Base-by-base conservation (phyloP, 2,113 vertebrate genomes). In the Upupa epops region DNA sequence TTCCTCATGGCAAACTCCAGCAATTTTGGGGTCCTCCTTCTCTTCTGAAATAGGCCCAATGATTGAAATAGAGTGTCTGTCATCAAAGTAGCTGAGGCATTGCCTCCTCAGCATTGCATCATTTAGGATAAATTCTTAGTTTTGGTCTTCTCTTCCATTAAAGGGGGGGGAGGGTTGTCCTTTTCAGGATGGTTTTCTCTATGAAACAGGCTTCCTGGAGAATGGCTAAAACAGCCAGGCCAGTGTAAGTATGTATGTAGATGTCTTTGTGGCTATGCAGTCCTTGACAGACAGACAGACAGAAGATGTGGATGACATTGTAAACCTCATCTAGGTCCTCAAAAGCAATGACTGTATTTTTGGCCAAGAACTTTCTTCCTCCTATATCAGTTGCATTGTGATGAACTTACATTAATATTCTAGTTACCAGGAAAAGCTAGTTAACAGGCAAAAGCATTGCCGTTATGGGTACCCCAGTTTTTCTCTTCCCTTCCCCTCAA, bases 401-500 rank as follows among this genome's bases (percentile, higher is more conserved):
- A 83, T 85, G 48, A 91, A 77, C 52, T 68, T 20, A 3, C 29
- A 24, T 26, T 51, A 86, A 73, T 73, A 84, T 51, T 81, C 54
- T 51, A 82, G 34, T 36, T 86, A n/a, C n/a, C n/a, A n/a, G n/a
- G n/a, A 32, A 82, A 93, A 92, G 12, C 55, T 70, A 69, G 40
- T 51, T 73, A 87, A 73, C 31, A 74, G 36, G 56, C 66, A 82
- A 83, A 78, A 3, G 60, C 69, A 78, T 65, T 61, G 42, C 54
- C 86, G 22, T 2, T 24, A 61, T 88, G 3, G 59, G 28, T 72
- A 71, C 25, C 28, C 8, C 24, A 34, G 34, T 60, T 90, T 88
- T 88, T 92, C 29, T 54, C 26, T 88, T 83, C 36, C 34, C 63
- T 91, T 90, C 69, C 92, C 48, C 45, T 90, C 83, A 90, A 84